phyloP scores from a whole-genome alignment of 2,888 invertebrate species.

The Diogma glabrata region DNA sequence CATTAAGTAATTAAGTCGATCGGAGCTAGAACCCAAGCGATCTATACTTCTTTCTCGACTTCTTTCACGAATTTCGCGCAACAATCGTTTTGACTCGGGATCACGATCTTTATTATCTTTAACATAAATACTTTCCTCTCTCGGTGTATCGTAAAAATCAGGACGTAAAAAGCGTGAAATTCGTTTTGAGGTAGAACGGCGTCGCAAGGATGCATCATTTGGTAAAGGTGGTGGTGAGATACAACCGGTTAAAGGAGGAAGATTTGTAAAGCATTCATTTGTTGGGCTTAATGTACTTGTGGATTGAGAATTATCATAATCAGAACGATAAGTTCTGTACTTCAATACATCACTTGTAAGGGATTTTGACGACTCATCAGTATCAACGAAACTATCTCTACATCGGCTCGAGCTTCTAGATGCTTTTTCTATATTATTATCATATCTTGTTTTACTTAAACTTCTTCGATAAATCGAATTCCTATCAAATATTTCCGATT shows the following conservation, averaged over 20 bases:
- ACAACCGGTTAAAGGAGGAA: slow-evolving; percentile 30
- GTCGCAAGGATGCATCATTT: slow-evolving; percentile 25
- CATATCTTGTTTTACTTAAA: slow-evolving; percentile 20
- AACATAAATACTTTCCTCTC: slow-evolving; percentile 53
- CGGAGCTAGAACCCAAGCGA: slow-evolving; percentile 27
- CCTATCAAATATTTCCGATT: slow-evolving; percentile 12
- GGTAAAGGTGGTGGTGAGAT: slow-evolving; percentile 26
- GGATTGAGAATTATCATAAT: not conserved
- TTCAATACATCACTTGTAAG: not conserved
- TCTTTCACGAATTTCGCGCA: slow-evolving; percentile 56
- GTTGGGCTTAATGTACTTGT: slow-evolving; percentile 14
- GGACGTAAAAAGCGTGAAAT: slow-evolving; percentile 65
- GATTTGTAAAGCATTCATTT: slow-evolving; percentile 20
- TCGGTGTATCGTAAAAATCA: slow-evolving; percentile 61
- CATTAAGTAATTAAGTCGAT: slow-evolving; percentile 26
- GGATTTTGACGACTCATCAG: not conserved
- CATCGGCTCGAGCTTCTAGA: slow-evolving; percentile 28
- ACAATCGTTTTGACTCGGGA: slow-evolving; percentile 53
- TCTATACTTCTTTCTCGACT: slow-evolving; percentile 36
- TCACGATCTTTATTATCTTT: slow-evolving; percentile 49
- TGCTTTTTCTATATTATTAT: slow-evolving; percentile 16
- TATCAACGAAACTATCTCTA: slow-evolving; percentile 15
- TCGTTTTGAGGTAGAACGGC: slow-evolving; percentile 43
- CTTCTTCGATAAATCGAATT: slow-evolving; percentile 17
- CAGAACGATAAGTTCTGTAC: slow-evolving; percentile 1